phyloP scores from a whole-genome alignment of 2,888 invertebrate genomes.

The Rhagium mordax region DNA sequence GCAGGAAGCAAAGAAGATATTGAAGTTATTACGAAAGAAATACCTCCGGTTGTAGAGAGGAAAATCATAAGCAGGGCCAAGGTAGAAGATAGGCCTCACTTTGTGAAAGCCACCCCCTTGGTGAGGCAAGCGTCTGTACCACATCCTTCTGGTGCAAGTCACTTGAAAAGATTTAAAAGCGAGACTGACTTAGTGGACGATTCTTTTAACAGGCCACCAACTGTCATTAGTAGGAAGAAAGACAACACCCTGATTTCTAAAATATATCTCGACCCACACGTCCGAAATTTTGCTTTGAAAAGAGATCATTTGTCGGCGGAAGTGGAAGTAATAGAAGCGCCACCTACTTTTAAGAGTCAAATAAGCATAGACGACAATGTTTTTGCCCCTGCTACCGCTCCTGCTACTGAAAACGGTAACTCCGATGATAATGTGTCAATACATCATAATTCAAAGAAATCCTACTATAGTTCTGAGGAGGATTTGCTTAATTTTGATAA shows the following conservation, averaged over 20 bases:
- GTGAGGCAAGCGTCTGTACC: constrained; percentile 6
- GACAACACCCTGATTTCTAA: constrained; percentile 62
- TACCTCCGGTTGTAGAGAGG: constrained; percentile 24
- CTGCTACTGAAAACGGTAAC: constrained; percentile 25
- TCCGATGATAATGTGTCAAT: constrained; percentile 47
- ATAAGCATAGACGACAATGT: constrained; percentile 39
- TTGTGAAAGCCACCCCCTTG: background rate
- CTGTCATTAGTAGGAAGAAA: constrained; percentile 53
- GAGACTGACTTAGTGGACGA: constrained; percentile 50
- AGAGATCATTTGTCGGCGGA: constrained; percentile 44
- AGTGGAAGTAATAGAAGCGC: background rate
- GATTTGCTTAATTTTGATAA: constrained; percentile 38
- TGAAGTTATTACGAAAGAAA: constrained; percentile 10
- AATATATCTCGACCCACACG: constrained; percentile 60
- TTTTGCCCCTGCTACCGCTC: background rate
- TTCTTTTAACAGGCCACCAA: constrained; percentile 49
- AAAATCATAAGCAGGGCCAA: constrained; percentile 14
- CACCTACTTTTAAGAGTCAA: constrained; percentile 41
- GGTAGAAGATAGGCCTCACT: constrained; percentile 20
- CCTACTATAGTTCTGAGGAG: constrained; percentile 53
- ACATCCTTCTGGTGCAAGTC: background rate
- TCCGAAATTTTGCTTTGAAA: constrained; percentile 56
- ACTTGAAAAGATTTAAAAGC: constrained; percentile 48
- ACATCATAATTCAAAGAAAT: constrained; percentile 41
- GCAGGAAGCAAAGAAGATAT: background rate